Base-by-base conservation (phyloP, 2,113 vertebrate species). In the Lagopus leucura region DNA sequence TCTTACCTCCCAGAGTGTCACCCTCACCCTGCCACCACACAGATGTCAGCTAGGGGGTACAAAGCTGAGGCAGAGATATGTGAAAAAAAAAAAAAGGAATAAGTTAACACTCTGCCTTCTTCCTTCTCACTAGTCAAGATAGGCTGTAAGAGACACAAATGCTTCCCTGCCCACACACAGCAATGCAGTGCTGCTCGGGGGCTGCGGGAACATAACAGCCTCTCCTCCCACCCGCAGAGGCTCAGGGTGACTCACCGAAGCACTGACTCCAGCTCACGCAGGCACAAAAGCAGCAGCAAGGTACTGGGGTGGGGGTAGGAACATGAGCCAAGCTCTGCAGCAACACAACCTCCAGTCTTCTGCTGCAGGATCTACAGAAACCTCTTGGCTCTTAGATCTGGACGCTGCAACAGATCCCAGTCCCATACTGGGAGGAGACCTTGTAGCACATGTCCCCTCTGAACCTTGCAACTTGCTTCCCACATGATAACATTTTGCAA, bases 261-360 rank as follows among this genome's bases (percentile, higher is more conserved):
- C 34, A 9, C 60, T 83, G 70, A 86, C 65, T 77, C 72, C 58
- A 72, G n/a, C 82, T 32, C 25, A 43, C 4, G 30, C 28, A 76
- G 81, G 32, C 66, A 36, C 66, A 78, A 65, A 89, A 52, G 8
- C 64, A 86, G 70, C 36, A 47, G 63, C 3, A 50, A 32, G 25
- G 43, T 36, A 45, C 7, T 12, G 47, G 55, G 9, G 2, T 43
- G 13, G 52, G 47, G 13, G 13, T 18, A n/a, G 10, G 21, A 36
- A 12, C 11, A 42, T 0, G 0, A 82, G 47, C 7, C 0, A 0
- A 71, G 32, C 0, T 36, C 27, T 13, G 36, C 55, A 43, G 32
- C 58, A 72, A n/a, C 42, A 50, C 24, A 16, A 55, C 16, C 11
- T 34, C 24, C 36, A 32, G 16, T 3, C 25, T 69, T 40, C 76